These are phyloP conservation scores for Nesidiocoris tenuis DNA, from an alignment of 2,888 invertebrate genomes.

Conservation along the genomic window DNA sequence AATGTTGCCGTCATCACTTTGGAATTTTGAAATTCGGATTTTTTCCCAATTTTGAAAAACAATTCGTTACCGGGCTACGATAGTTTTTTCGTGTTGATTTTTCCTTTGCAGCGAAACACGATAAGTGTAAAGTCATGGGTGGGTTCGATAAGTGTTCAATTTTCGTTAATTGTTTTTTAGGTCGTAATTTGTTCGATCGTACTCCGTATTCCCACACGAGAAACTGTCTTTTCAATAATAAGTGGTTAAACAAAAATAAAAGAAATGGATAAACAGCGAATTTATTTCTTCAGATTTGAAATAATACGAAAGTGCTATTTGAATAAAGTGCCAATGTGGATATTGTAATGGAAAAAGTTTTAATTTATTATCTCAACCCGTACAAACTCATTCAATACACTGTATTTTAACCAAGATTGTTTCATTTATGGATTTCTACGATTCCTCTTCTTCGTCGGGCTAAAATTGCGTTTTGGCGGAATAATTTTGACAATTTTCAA, in stretches of 20 bases:
- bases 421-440: neutral
- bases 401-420: constrained; percentile 16
- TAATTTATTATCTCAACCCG: constrained; percentile 33
- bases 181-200: constrained; percentile 7
- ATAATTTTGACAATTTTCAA: no score
- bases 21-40: no score
- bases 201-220: constrained; percentile 2
- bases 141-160: constrained; percentile 42
- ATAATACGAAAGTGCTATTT: constrained; percentile 16
- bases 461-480: no score
- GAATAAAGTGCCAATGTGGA: constrained; percentile 29
- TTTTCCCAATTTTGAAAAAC: no score
- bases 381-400: constrained; percentile 31
- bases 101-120: constrained; percentile 8
- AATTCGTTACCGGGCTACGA: no score
- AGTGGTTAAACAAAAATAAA: no score
- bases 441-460: no score
- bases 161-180: constrained; percentile 10
- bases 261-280: neutral
- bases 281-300: neutral
- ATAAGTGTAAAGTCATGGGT: constrained; percentile 49
- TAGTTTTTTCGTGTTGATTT: no score
- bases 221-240: neutral
- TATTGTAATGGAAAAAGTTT: constrained; percentile 15
- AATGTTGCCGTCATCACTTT: no score